Conservation (phyloP, 1,140 invertebrate species). For the Cyclina sinensis region DNA sequence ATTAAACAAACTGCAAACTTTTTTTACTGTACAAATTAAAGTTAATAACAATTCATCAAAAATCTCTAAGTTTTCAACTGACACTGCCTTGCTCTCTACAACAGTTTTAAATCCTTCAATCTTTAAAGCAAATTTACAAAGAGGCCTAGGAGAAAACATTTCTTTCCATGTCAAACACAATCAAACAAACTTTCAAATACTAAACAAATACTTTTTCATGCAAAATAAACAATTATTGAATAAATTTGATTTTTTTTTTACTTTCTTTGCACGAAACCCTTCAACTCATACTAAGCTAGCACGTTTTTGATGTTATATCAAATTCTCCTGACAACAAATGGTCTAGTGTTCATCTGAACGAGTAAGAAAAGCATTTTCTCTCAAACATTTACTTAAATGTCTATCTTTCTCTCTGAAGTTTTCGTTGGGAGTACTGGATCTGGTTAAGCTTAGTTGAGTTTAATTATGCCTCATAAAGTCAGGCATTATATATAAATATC, state of each 20-base stretch:
- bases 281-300: not conserved
- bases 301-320: slow-evolving; percentile 18
- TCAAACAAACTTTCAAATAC: slow-evolving; percentile 52
- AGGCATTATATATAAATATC: too few species aligned
- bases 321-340: slow-evolving; percentile 12
- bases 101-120: slow-evolving; percentile 22
- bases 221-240: slow-evolving; percentile 48
- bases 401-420: not conserved
- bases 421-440: too few species aligned
- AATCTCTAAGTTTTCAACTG: not conserved
- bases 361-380: not conserved
- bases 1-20: not conserved
- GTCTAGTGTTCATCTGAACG: slow-evolving; percentile 16
- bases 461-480: too few species aligned
- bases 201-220: slow-evolving; percentile 44
- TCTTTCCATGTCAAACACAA: not conserved
- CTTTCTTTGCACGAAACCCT: slow-evolving; percentile 15
- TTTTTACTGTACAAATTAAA: not conserved
- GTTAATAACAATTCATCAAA: not conserved
- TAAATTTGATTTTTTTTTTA: slow-evolving; percentile 45
- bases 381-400: slow-evolving; percentile 7
- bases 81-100: not conserved
- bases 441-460: too few species aligned
- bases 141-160: slow-evolving; percentile 2
- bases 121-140: slow-evolving; percentile 55